phyloP scores from a whole-genome alignment of 2,113 vertebrate genomes.

The Vicugna pacos region DNA sequence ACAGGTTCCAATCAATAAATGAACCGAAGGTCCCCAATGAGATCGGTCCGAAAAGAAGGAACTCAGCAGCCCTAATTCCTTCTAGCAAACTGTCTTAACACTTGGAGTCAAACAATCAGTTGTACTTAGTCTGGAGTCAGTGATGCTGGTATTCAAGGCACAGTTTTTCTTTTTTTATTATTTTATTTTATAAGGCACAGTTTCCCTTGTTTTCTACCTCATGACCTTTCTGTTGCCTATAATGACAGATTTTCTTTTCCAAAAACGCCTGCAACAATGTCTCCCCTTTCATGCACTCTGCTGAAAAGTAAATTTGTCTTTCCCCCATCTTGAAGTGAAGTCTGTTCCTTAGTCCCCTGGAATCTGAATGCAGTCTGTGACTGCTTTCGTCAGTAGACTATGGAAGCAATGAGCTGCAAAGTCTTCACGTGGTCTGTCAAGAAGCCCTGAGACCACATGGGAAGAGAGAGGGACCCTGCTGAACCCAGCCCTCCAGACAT shows the following conservation, averaged over 20 bases:
- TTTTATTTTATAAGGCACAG: neutral
- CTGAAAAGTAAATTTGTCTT: neutral
- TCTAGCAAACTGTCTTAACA: slow-evolving; percentile 10
- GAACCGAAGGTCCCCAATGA: neutral
- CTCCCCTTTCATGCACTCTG: neutral
- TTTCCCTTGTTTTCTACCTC: slow-evolving; percentile 6
- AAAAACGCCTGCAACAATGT: neutral
- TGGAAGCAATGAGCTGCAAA: neutral
- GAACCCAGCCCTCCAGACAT: neutral
- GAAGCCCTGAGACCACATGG: neutral
- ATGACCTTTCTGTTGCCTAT: neutral
- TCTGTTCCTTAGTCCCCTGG: neutral
- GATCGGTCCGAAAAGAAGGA: slow-evolving; percentile 11
- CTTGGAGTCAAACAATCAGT: neutral
- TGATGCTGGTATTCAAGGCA: neutral
- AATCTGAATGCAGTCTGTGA: neutral
- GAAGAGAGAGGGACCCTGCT: neutral
- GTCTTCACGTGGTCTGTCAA: neutral
- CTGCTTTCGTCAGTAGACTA: neutral
- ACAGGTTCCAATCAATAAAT: neutral
- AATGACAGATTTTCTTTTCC: neutral
- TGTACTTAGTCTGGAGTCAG: neutral
- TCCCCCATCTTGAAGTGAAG: neutral
- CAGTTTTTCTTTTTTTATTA: neutral
- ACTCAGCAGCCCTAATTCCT: neutral